Evolutionary conservation across 2,888 invertebrate genomes (phyloP).

Genomic region (Hedya salicella): DNA sequence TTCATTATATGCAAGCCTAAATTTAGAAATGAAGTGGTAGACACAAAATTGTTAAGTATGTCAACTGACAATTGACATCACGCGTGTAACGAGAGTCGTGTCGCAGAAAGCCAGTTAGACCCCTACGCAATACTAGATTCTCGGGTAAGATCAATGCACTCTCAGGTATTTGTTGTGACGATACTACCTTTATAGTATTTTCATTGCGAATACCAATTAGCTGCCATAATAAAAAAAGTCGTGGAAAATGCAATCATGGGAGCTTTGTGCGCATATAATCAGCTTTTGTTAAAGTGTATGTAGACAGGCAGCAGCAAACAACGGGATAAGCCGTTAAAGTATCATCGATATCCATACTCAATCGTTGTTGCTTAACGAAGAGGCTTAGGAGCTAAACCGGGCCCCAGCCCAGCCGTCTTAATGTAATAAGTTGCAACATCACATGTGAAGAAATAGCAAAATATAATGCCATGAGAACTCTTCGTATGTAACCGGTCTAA

Average conservation of each 20-base stretch:
- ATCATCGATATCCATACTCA: constrained; percentile 53
- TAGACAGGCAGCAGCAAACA: constrained; percentile 6
- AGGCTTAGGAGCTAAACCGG: constrained; percentile 51
- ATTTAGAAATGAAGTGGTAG: constrained; percentile 13
- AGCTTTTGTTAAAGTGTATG: neutral
- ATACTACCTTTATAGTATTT: constrained; percentile 60
- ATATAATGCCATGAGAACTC: constrained; percentile 51
- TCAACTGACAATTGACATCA: constrained; percentile 39
- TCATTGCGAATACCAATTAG: constrained; percentile 63
- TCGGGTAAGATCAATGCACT: constrained; percentile 63
- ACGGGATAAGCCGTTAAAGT: constrained; percentile 41
- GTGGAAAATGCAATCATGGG: neutral
- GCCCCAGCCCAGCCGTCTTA: constrained; percentile 51
- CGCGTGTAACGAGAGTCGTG: constrained; percentile 21
- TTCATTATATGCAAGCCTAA: too few relatives aligned
- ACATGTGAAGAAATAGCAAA: constrained; percentile 54
- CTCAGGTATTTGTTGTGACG: constrained; percentile 60
- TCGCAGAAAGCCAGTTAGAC: constrained; percentile 33
- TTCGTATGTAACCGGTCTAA: constrained; percentile 46
- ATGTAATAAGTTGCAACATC: constrained; percentile 61
- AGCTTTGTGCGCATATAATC: neutral
- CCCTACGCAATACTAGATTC: constrained; percentile 49
- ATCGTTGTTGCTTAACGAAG: constrained; percentile 45
- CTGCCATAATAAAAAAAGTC: constrained; percentile 41
- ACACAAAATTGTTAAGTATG: constrained; percentile 36